phyloP scores from a whole-genome alignment of 2,113 vertebrate species.

The Micronycteris hirsuta region DNA sequence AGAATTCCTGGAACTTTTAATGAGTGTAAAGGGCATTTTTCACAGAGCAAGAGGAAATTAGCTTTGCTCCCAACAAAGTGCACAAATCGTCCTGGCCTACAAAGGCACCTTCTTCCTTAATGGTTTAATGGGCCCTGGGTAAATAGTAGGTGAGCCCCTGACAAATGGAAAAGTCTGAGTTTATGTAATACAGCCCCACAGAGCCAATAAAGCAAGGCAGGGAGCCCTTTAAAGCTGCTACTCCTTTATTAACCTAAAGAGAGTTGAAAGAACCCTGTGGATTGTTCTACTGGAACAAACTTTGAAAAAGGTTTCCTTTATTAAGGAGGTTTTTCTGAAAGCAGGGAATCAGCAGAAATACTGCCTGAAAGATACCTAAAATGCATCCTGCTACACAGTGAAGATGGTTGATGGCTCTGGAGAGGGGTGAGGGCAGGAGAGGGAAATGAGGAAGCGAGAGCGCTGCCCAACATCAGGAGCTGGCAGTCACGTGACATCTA shows the following conservation, averaged over 20 bases:
- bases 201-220: not conserved
- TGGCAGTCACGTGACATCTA: not conserved
- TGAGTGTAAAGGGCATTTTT: not conserved
- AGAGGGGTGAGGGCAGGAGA: not conserved
- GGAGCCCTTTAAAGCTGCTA: not conserved
- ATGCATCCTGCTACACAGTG: not conserved
- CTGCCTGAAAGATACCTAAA: not conserved
- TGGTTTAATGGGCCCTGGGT: conserved; percentile 49
- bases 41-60: conserved; percentile 21
- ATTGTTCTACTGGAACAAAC: not conserved
- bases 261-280: not conserved
- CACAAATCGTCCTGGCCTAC: not conserved
- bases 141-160: conserved; percentile 28
- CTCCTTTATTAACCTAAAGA: not conserved
- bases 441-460: not conserved
- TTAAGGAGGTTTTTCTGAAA: not conserved
- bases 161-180: not conserved
- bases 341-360: not conserved
- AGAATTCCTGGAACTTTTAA: conserved; percentile 35
- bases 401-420: not conserved
- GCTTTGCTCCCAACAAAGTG: conserved; percentile 28
- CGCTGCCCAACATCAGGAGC: not conserved
- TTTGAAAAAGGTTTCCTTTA: not conserved
- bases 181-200: not conserved
- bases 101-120: conserved; percentile 41